Evolutionary conservation across 2,888 invertebrate genomes (phyloP).

Genomic region (Caenorhabditis zanzibari): DNA sequence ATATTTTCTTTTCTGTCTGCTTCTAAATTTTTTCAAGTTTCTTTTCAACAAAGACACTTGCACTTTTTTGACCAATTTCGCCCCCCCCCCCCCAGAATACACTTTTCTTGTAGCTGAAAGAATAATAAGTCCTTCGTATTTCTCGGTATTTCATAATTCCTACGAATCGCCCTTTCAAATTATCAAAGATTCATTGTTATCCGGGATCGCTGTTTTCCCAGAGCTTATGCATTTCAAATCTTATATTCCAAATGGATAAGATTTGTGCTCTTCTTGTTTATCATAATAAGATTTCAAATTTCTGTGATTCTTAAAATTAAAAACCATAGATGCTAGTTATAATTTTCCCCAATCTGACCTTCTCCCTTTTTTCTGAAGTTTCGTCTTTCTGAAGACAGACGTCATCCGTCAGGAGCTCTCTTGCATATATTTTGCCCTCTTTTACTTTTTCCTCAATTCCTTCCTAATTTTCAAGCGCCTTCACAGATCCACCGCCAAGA

Average conservation of each 20-base stretch:
- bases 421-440: constrained; percentile 9
- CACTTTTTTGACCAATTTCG: not conserved
- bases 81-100: not conserved
- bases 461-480: constrained; percentile 38
- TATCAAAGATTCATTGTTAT: constrained; percentile 10
- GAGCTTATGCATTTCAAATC: not conserved
- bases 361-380: constrained; percentile 23
- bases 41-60: not conserved
- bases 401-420: constrained; percentile 17
- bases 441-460: constrained; percentile 25
- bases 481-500: constrained; percentile 48
- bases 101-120: not conserved
- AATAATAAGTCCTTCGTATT: not conserved
- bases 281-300: not conserved
- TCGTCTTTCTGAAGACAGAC: constrained; percentile 22
- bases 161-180: not conserved
- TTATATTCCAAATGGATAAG: not conserved
- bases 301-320: not conserved
- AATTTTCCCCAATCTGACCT: constrained; percentile 2
- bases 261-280: not conserved
- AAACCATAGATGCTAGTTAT: constrained; percentile 2
- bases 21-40: not conserved
- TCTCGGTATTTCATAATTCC: not conserved
- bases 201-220: not conserved
- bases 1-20: not conserved